A percentile compares a stretch with the other conserved stretches of the same genome.
Conservation (phyloP, 2,797 vertebrate species). For the Apogon talboti region DNA sequence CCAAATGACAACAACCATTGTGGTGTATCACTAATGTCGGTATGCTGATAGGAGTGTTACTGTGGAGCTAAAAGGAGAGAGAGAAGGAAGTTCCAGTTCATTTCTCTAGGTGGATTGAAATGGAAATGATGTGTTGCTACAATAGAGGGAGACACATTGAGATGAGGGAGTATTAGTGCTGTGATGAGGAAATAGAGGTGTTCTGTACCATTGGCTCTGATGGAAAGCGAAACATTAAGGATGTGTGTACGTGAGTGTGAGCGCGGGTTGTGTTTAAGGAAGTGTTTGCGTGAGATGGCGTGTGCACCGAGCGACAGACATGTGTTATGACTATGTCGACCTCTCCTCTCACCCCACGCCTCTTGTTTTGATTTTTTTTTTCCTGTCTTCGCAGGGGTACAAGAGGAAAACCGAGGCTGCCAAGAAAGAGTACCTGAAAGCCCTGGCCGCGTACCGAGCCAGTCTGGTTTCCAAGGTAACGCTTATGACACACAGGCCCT, state of each 20-base stretch:
- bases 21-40: slow-evolving; percentile 68
- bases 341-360: slow-evolving; percentile 67
- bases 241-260: slow-evolving; percentile 26
- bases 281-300: slow-evolving; percentile 36
- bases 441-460: slow-evolving; percentile 96
- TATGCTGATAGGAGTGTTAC: slow-evolving; percentile 69
- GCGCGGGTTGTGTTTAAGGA: slow-evolving; percentile 47
- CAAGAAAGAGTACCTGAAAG: slow-evolving; percentile 99
- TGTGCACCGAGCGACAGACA: slow-evolving; percentile 19
- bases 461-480: slow-evolving; percentile 99
- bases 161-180: slow-evolving; percentile 80
- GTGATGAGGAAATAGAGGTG: slow-evolving; percentile 81
- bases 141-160: slow-evolving; percentile 78
- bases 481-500: slow-evolving; percentile 71
- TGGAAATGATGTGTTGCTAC: slow-evolving; percentile 80
- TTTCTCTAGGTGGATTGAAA: slow-evolving; percentile 83
- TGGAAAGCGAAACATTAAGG: slow-evolving; percentile 72
- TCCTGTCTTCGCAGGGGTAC: slow-evolving; percentile 89
- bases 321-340: slow-evolving; percentile 53
- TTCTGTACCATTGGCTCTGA: slow-evolving; percentile 80
- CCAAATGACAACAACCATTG: slow-evolving; percentile 64
- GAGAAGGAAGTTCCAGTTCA: slow-evolving; percentile 74
- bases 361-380: slow-evolving; percentile 60
- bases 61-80: slow-evolving; percentile 59
- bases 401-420: slow-evolving; percentile 99